Conservation (phyloP, 30 jellyfish, hydroid and myxozoan species). For the Clytia hemisphaerica region DNA sequence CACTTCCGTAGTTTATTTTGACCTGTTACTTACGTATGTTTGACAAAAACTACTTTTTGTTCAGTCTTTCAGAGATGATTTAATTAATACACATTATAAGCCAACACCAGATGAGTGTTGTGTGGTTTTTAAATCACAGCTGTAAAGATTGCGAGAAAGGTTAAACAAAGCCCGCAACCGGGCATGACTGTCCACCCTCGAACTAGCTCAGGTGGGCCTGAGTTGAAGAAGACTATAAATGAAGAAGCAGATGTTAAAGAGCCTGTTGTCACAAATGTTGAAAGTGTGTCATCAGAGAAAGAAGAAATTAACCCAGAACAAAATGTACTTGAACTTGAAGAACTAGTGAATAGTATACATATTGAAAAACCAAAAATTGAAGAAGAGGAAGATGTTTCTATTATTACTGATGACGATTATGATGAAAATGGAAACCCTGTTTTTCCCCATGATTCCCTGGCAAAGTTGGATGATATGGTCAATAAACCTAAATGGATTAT, state of each 20-base stretch:
- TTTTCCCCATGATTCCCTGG: conserved; percentile 65
- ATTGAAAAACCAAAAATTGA: conserved; percentile 5
- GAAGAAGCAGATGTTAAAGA: conserved; percentile 1
- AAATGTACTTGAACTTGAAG: conserved; percentile 14
- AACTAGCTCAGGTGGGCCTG: conserved; percentile 38
- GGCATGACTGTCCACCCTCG: conserved; percentile 94
- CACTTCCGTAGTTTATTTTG: too few species aligned
- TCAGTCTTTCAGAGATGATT: too few species aligned
- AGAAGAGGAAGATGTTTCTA: conserved; percentile 25
- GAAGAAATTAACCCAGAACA: conserved; percentile 23
- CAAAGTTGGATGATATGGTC: conserved; percentile 91
- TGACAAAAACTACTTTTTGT: too few species aligned
- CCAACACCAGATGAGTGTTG: too few species aligned
- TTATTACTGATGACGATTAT: conserved; percentile 46
- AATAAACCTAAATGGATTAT: conserved; percentile 92
- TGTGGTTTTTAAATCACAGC: too few species aligned
- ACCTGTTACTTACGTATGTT: too few species aligned
- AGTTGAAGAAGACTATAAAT: conserved; percentile 9
- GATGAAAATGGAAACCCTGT: conserved; percentile 89
- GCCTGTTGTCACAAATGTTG: conserved; percentile 16
- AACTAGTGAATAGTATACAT: conserved; percentile 14
- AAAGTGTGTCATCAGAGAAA: conserved; percentile 9
- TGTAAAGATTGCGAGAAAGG: conserved; percentile 95
- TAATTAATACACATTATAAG: too few species aligned
- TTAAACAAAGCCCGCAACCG: conserved; percentile 76